These are phyloP conservation scores for Sinosuthora webbiana DNA, from an alignment of 2,113 vertebrate species.

Conservation along the genomic window DNA sequence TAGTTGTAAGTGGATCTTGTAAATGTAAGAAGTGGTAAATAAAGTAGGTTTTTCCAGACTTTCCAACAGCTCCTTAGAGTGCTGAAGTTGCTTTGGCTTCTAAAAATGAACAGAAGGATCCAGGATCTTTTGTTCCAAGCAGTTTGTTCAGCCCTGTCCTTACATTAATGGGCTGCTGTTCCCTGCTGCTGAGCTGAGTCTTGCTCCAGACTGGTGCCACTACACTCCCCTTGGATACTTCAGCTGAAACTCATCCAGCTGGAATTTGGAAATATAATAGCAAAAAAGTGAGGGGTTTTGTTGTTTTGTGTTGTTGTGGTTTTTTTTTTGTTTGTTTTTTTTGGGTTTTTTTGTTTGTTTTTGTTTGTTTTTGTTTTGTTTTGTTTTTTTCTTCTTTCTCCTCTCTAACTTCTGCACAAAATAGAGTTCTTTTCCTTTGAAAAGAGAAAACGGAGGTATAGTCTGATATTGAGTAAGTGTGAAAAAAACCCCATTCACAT, in stretches of 20 bases:
- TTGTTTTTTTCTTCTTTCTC: no score
- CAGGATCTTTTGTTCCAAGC: not conserved
- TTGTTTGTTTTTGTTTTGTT: not conserved
- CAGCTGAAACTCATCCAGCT: not conserved
- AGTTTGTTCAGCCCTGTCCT: not conserved
- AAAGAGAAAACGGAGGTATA: not conserved
- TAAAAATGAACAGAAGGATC: not conserved
- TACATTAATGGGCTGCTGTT: not conserved
- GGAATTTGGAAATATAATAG: not conserved
- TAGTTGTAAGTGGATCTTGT: not conserved
- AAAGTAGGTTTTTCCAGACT: not conserved
- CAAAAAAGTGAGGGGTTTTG: accelerated
- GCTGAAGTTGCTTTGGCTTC: not conserved
- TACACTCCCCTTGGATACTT: not conserved
- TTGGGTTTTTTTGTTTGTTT: no score
- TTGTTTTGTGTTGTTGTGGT: accelerated
- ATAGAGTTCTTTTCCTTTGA: not conserved
- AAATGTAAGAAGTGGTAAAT: not conserved
- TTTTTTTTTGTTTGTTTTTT: not conserved
- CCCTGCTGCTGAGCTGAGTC: not conserved
- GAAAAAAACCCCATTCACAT: not conserved
- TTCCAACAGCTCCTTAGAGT: not conserved
- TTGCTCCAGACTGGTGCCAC: not conserved
- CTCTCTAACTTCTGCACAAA: not conserved
- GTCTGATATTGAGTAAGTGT: not conserved